Evolutionary conservation across 1,140 invertebrate genomes (phyloP).

Genomic region (Anoplophora glabripennis): DNA sequence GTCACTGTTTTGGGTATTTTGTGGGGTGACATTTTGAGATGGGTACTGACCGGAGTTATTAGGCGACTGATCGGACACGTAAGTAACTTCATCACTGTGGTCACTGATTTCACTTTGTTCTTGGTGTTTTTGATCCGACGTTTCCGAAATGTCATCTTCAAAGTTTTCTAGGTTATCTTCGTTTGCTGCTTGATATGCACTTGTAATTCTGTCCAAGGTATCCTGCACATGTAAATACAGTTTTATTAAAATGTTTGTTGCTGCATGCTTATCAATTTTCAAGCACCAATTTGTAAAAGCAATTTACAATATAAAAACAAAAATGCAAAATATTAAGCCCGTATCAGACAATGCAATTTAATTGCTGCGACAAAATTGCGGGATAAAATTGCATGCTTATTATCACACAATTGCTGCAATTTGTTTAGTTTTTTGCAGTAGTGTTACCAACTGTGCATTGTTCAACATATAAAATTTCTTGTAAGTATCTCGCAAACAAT

Average conservation of each 20-base stretch:
- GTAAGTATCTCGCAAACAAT: too few species aligned
- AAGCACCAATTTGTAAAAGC: too few species aligned
- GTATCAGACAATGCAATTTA: too few species aligned
- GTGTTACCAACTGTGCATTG: too few species aligned
- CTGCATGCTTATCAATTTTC: neutral
- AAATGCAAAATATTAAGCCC: too few species aligned
- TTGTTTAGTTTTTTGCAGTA: too few species aligned
- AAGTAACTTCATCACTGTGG: slow-evolving; percentile 40
- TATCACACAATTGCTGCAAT: too few species aligned
- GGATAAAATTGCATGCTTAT: too few species aligned
- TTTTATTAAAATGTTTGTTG: neutral
- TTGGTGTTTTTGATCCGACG: slow-evolving; percentile 11
- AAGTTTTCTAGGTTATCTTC: slow-evolving; percentile 17
- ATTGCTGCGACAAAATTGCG: too few species aligned
- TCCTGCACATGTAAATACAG: slow-evolving; percentile 33
- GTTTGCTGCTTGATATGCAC: slow-evolving; percentile 29
- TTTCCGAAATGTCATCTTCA: slow-evolving; percentile 15
- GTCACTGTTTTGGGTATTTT: slow-evolving; percentile 21
- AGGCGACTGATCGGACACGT: slow-evolving; percentile 36
- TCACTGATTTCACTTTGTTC: slow-evolving; percentile 33
- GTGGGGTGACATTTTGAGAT: slow-evolving; percentile 1
- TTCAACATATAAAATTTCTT: too few species aligned
- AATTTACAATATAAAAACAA: too few species aligned
- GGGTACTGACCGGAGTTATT: slow-evolving; percentile 8
- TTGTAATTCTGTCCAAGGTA: slow-evolving; percentile 45